A percentile compares a stretch with the other conserved stretches of the same genome.
phyloP scores from a whole-genome alignment of 2,797 vertebrate genomes.

The Sciurus vulgaris region DNA sequence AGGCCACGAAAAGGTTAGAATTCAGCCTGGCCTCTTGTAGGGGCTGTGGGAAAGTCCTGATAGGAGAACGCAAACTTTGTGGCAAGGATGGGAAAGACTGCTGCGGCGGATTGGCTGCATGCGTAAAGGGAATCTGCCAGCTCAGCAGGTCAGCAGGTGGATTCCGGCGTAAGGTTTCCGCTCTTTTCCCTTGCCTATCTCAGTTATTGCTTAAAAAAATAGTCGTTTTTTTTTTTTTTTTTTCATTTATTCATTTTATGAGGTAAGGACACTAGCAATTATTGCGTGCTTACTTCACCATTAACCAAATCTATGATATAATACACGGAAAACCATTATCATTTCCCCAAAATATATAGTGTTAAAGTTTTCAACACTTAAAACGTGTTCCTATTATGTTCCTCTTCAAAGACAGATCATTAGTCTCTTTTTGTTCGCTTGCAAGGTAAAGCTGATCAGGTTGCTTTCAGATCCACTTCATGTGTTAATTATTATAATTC shows the following conservation, averaged over 20 bases:
- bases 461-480: background rate
- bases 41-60: too few relatives aligned
- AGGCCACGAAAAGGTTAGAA: too few relatives aligned
- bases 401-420: background rate
- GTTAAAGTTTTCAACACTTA: background rate
- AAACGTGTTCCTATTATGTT: background rate
- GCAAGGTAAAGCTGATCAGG: background rate
- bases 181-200: too few relatives aligned
- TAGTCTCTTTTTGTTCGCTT: background rate
- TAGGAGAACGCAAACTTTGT: too few relatives aligned
- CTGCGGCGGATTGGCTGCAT: too few relatives aligned
- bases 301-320: background rate
- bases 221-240: background rate
- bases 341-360: background rate
- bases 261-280: background rate
- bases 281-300: background rate
- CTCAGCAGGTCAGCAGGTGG: too few relatives aligned
- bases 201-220: background rate
- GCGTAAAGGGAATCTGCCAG: too few relatives aligned
- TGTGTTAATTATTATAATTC: background rate
- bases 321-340: background rate
- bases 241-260: background rate
- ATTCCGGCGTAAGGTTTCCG: too few relatives aligned
- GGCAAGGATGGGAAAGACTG: too few relatives aligned
- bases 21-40: too few relatives aligned